Evolutionary conservation across 2,113 vertebrate genomes (phyloP).

Genomic region (Furnarius figulus): DNA sequence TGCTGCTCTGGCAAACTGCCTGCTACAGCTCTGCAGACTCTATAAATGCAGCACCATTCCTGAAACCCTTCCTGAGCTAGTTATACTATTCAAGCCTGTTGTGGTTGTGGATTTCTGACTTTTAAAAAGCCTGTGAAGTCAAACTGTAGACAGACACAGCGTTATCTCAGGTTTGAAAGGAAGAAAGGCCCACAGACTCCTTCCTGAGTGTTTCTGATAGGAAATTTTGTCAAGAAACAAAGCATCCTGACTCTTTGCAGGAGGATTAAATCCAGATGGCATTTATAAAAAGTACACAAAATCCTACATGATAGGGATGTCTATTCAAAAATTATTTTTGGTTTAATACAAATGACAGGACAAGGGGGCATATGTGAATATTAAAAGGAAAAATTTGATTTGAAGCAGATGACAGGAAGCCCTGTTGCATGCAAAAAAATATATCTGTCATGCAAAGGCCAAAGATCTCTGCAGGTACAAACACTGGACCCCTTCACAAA

Average conservation of each 20-base stretch:
- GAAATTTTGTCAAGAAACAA: slow-evolving; percentile 34
- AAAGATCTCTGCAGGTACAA: slow-evolving; percentile 59
- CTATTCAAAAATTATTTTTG: slow-evolving; percentile 68
- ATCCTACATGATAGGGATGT: slow-evolving; percentile 58
- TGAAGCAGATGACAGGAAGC: slow-evolving; percentile 77
- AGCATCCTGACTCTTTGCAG: slow-evolving; percentile 33
- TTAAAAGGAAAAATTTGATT: slow-evolving; percentile 58
- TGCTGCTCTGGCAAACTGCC: slow-evolving; percentile 39
- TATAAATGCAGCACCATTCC: not conserved
- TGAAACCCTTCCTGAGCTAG: not conserved
- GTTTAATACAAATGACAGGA: slow-evolving; percentile 67
- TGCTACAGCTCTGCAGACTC: not conserved
- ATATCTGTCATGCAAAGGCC: slow-evolving; percentile 31
- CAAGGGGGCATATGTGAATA: slow-evolving; percentile 69
- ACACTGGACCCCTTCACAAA: slow-evolving; percentile 67
- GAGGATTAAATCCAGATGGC: slow-evolving; percentile 68
- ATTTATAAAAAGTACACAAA: slow-evolving; percentile 49
- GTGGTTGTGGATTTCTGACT: not conserved
- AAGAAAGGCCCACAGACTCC: not conserved
- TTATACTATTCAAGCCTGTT: not conserved
- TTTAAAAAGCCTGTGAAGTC: not conserved
- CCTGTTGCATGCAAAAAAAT: slow-evolving; percentile 9
- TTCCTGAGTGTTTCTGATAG: slow-evolving; percentile 29
- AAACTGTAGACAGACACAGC: not conserved
- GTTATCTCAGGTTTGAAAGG: slow-evolving; percentile 33